Evolutionary conservation across 2,113 vertebrate genomes (phyloP).

Genomic region (Butorides virescens): DNA sequence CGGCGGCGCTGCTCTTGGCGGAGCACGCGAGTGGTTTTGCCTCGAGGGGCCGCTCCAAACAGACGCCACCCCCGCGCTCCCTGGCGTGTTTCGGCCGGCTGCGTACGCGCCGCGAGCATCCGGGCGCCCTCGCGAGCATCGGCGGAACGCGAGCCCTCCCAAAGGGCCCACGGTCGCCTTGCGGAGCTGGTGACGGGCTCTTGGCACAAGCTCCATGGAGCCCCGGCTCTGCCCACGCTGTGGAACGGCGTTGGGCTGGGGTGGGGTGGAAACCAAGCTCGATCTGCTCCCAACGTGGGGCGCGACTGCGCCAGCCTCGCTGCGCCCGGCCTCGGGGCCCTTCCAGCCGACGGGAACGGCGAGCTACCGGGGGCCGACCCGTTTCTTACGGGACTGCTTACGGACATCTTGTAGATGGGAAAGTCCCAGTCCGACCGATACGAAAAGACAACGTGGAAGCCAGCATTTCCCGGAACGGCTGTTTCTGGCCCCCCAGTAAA

Average conservation of each 20-base stretch:
- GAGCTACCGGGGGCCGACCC: neutral
- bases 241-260: neutral
- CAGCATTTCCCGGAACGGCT: neutral
- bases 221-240: neutral
- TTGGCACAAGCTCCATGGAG: neutral
- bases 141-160: neutral
- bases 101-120: neutral
- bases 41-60: neutral
- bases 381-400: rapidly evolving
- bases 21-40: neutral
- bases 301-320: neutral
- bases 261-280: neutral
- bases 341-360: neutral
- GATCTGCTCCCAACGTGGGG: neutral
- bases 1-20: neutral
- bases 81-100: neutral
- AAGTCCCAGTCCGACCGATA: neutral
- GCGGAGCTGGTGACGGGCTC: neutral
- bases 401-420: neutral
- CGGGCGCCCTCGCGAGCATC: neutral
- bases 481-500: neutral
- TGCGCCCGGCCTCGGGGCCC: neutral
- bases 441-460: neutral
- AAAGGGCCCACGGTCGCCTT: neutral
- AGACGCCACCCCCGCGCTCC: rapidly evolving